phyloP scores from a whole-genome alignment of 2,888 invertebrate genomes.

The Uropetala carovei region DNA sequence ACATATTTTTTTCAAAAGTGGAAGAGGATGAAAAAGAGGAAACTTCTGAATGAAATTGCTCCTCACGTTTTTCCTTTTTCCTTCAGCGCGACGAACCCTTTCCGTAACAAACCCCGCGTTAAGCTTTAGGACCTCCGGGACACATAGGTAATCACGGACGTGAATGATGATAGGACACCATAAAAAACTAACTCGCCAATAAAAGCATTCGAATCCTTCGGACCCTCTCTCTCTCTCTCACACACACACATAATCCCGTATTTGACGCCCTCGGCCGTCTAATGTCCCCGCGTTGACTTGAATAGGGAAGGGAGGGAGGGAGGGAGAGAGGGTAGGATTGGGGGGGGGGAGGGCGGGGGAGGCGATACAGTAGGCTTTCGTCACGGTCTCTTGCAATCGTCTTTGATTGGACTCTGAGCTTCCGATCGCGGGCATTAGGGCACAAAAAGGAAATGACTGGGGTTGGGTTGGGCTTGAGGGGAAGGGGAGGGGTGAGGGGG shows the following conservation, averaged over 20 bases:
- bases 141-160: not conserved
- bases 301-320: no score
- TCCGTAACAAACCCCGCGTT: slow-evolving; percentile 6
- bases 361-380: not conserved
- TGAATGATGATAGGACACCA: slow-evolving; percentile 16
- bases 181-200: slow-evolving; percentile 51
- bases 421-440: slow-evolving; percentile 1
- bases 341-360: no score
- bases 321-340: not conserved
- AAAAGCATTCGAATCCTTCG: slow-evolving; percentile 38
- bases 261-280: not conserved
- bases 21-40: not conserved
- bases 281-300: not conserved
- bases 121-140: not conserved
- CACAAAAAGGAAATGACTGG: not conserved
- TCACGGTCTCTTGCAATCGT: not conserved
- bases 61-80: not conserved
- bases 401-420: slow-evolving; percentile 45
- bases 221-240: not conserved
- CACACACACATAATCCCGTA: not conserved
- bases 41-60: not conserved
- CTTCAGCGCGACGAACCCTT: not conserved
- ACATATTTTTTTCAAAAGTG: not conserved
- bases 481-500: no score
- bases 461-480: not conserved